Percentiles rank a stretch among this genome's conserved stretches.
These are phyloP conservation scores for Ophraella communa DNA, from an alignment of 2,888 invertebrate species.

Conservation along the genomic window DNA sequence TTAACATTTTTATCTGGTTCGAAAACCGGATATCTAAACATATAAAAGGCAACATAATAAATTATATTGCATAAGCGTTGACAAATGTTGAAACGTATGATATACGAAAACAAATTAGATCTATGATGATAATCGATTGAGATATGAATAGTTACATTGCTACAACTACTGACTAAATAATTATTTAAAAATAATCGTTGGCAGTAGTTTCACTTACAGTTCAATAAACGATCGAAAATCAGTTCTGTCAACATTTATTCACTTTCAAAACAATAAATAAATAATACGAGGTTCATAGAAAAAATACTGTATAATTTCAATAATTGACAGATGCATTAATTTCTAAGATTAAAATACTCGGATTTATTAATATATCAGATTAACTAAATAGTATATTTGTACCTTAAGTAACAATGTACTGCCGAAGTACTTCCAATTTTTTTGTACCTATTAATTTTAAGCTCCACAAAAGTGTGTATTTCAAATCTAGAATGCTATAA, in stretches of 20 bases:
- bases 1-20: neutral
- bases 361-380: too few species aligned
- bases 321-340: too few species aligned
- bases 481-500: too few species aligned
- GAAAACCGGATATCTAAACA: neutral
- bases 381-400: too few species aligned
- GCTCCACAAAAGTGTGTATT: too few species aligned
- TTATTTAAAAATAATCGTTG: neutral
- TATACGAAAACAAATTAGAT: conserved; percentile 3
- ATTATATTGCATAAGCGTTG: neutral
- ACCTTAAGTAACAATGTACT: too few species aligned
- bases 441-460: too few species aligned
- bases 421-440: too few species aligned
- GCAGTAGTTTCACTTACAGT: neutral
- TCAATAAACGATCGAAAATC: neutral
- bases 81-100: neutral
- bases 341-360: too few species aligned
- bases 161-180: neutral
- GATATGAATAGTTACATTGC: neutral
- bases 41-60: neutral
- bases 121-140: conserved; percentile 2
- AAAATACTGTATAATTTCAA: too few species aligned
- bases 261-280: neutral
- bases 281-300: neutral
- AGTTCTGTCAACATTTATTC: neutral